Evolutionary conservation across 2,888 invertebrate genomes (phyloP).

Genomic region (Peribatodes rhomboidaria): DNA sequence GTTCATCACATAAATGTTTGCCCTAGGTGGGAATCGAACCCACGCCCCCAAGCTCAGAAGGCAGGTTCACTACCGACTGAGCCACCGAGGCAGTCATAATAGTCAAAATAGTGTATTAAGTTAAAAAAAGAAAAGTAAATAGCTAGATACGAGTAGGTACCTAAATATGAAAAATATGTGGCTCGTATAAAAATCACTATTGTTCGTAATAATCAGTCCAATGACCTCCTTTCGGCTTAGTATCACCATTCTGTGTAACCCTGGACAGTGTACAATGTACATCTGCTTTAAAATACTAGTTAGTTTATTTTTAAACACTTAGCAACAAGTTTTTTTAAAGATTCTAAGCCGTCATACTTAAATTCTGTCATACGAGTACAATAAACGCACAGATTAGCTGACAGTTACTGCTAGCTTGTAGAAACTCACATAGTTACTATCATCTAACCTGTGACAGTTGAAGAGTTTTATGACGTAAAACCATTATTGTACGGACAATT

Average conservation of each 20-base stretch:
- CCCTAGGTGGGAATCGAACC: too few species aligned
- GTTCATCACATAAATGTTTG: too few species aligned
- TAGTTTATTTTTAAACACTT: not conserved
- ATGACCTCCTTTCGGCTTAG: too few species aligned
- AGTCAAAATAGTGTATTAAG: too few species aligned
- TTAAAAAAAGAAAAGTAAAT: too few species aligned
- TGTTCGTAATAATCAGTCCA: too few species aligned
- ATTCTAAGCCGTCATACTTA: constrained; percentile 1
- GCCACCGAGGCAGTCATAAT: too few species aligned
- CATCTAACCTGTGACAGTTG: not conserved
- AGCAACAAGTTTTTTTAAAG: constrained; percentile 1
- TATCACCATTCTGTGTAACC: not conserved
- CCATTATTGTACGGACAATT: constrained; percentile 52
- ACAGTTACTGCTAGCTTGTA: not conserved
- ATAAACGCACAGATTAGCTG: not conserved
- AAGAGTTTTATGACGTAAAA: constrained; percentile 29
- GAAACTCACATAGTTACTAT: not conserved
- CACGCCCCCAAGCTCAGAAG: too few species aligned
- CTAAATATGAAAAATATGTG: too few species aligned
- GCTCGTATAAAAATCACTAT: too few species aligned
- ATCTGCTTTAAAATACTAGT: not conserved
- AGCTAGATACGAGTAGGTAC: too few species aligned
- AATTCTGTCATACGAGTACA: not conserved
- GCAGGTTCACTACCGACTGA: too few species aligned
- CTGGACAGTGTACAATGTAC: not conserved